A percentile compares a stretch with the other conserved stretches of the same genome.
phyloP scores from a whole-genome alignment of 1,140 invertebrate species.

The Aleiodes sp. region DNA sequence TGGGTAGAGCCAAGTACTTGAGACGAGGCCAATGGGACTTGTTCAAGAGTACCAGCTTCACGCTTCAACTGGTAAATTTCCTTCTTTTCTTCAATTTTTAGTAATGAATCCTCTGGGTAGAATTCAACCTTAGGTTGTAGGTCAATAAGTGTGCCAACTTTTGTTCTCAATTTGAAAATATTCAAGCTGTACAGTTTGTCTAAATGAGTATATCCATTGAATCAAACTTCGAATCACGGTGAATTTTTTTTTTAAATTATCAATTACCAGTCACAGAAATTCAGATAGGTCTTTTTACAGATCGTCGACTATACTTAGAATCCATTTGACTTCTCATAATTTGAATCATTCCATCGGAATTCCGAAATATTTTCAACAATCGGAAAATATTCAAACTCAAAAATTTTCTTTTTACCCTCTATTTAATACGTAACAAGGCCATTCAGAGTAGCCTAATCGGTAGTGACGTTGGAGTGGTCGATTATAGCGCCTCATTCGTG shows the following conservation, averaged over 20 bases:
- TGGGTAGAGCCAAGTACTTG: not conserved
- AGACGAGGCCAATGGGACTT: conserved; percentile 38
- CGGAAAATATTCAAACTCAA: not conserved
- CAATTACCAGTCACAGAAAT: no score
- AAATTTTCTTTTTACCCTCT: no score
- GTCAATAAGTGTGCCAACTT: no score
- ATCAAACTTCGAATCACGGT: no score
- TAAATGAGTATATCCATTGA: no score
- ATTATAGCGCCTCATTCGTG: conserved; percentile 3
- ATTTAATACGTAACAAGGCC: not conserved
- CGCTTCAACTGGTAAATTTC: conserved; percentile 11
- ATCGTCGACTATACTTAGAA: no score
- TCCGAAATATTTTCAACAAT: not conserved
- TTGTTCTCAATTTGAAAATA: conserved; percentile 8
- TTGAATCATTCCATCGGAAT: not conserved
- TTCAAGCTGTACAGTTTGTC: no score
- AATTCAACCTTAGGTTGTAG: not conserved
- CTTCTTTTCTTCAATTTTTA: no score
- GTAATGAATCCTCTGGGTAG: not conserved
- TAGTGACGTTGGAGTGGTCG: not conserved
- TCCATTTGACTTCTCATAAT: no score
- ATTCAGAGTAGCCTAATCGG: not conserved
- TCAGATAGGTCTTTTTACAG: no score
- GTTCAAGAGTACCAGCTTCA: conserved; percentile 25
- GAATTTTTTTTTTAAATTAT: no score